Evolutionary conservation across 2,113 vertebrate species (phyloP).

Genomic region (Plestiodon gilberti): DNA sequence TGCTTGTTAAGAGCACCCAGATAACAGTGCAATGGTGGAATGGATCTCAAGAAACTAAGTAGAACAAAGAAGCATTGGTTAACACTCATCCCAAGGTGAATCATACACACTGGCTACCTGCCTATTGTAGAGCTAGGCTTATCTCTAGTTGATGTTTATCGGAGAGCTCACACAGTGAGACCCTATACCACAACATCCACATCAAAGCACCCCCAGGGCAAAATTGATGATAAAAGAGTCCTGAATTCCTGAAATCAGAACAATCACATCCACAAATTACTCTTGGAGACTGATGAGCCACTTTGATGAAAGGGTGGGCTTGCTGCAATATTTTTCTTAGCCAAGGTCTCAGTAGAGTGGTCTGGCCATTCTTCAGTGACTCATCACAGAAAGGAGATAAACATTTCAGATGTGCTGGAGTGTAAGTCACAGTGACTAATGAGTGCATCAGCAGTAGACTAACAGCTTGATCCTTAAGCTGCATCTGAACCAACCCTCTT

Average conservation of each 20-base stretch:
- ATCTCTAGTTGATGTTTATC: constrained; percentile 5
- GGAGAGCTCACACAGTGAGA: neutral
- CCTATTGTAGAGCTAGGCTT: neutral
- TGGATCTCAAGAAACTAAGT: constrained; percentile 13
- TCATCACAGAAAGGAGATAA: neutral
- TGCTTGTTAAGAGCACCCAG: constrained; percentile 17
- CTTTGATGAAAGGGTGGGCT: neutral
- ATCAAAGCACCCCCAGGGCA: constrained; percentile 7
- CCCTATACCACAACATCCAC: neutral
- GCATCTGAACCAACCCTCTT: neutral
- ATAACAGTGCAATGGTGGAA: constrained; percentile 7
- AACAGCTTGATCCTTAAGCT: neutral
- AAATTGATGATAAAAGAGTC: neutral
- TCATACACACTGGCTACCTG: neutral
- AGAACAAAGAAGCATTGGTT: constrained; percentile 8
- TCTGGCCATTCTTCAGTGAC: neutral
- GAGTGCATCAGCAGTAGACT: constrained; percentile 21
- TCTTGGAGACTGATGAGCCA: neutral
- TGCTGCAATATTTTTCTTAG: neutral
- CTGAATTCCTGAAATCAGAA: constrained; percentile 16
- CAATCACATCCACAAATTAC: neutral
- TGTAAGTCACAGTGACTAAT: neutral
- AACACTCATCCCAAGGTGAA: constrained; percentile 18
- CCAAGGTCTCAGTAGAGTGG: neutral
- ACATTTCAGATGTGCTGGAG: neutral